Percentiles rank a stretch among this genome's conserved stretches.
These are phyloP conservation scores for Campylomormyrus numenius DNA, from an alignment of 2,113 vertebrate genomes.

Conservation along the genomic window DNA sequence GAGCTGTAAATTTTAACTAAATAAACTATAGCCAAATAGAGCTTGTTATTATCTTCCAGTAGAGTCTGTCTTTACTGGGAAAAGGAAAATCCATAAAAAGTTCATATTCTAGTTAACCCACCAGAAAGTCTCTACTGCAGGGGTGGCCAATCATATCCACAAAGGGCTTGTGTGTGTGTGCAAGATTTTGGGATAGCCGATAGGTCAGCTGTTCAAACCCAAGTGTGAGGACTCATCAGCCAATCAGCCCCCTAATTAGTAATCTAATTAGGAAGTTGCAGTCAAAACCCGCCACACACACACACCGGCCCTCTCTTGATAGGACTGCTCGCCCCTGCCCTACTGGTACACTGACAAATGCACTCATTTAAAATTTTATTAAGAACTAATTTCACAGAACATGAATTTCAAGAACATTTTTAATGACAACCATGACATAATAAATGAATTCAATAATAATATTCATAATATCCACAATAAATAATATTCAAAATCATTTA, in stretches of 20 bases:
- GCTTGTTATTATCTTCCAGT: not conserved
- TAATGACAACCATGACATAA: not conserved
- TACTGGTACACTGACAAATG: not conserved
- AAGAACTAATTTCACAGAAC: not conserved
- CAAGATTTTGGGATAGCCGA: no score
- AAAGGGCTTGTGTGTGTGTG: no score
- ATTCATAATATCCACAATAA: not conserved
- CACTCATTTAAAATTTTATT: not conserved
- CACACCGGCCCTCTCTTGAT: not conserved
- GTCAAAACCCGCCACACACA: not conserved
- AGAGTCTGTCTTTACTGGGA: not conserved
- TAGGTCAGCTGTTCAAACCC: no score
- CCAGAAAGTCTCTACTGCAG: not conserved
- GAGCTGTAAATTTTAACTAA: not conserved
- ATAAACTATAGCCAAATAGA: not conserved
- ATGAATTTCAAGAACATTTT: not conserved
- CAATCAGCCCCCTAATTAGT: not conserved
- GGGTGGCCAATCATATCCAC: no score
- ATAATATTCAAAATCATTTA: not conserved
- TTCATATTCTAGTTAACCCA: not conserved
- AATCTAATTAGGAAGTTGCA: not conserved
- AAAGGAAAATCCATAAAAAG: not conserved
- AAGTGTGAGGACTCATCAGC: not conserved
- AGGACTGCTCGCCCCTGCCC: not conserved
- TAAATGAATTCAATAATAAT: not conserved